Evolutionary conservation across 2,888 invertebrate genomes (phyloP).

Genomic region (Galeruca laticollis): DNA sequence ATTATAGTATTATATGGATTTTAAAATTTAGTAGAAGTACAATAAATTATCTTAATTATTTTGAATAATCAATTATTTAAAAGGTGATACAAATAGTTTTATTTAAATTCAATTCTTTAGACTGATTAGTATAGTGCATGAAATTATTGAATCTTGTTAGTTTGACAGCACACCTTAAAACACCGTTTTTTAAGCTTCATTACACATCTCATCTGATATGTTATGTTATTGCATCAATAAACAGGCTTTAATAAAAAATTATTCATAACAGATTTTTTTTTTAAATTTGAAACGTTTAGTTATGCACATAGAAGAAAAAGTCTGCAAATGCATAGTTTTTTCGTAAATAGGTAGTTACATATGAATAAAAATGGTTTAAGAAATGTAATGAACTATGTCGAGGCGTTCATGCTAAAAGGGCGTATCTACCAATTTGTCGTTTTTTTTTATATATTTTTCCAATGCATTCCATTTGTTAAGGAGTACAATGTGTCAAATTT

Average conservation of each 20-base stretch:
- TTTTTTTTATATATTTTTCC: too few species aligned
- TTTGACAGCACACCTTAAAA: slow-evolving; percentile 17
- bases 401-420: too few species aligned
- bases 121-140: slow-evolving; percentile 9
- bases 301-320: too few species aligned
- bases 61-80: background rate
- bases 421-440: too few species aligned
- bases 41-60: background rate
- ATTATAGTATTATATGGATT: too few species aligned
- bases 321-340: too few species aligned
- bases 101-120: background rate
- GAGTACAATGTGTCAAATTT: too few species aligned
- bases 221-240: background rate
- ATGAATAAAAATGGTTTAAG: too few species aligned
- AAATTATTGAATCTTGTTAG: slow-evolving; percentile 19
- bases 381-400: too few species aligned
- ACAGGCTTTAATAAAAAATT: background rate
- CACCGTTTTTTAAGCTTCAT: slow-evolving; percentile 10
- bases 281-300: too few species aligned
- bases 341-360: too few species aligned
- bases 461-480: too few species aligned
- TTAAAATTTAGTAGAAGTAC: background rate
- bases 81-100: background rate
- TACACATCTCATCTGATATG: slow-evolving; percentile 1
- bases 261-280: background rate